A percentile compares a stretch with the other conserved stretches of the same genome.
These are phyloP conservation scores for Indri indri DNA, from an alignment of 2,113 vertebrate species.

Conservation along the genomic window DNA sequence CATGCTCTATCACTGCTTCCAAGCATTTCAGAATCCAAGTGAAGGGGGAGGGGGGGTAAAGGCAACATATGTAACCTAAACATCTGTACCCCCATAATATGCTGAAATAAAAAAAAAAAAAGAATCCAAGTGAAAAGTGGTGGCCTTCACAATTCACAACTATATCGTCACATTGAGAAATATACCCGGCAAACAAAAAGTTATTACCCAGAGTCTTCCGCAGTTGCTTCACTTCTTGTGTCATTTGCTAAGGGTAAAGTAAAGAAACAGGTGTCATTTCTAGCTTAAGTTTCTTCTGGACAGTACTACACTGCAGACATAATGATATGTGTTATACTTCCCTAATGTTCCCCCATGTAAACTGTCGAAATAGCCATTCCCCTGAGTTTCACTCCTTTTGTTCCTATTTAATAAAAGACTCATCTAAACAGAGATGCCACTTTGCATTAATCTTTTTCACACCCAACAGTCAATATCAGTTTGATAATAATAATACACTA, in stretches of 20 bases:
- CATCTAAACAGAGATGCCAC: neutral
- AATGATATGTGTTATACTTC: neutral
- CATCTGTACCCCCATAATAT: too few species aligned
- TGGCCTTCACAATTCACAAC: neutral
- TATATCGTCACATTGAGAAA: neutral
- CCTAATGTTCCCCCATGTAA: neutral
- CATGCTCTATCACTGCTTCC: neutral
- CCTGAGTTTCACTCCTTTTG: neutral
- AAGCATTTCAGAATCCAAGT: neutral
- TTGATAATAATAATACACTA: conserved; percentile 20
- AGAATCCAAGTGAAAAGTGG: too few species aligned
- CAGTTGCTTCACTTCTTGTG: neutral
- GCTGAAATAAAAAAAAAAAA: too few species aligned
- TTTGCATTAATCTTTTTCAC: neutral
- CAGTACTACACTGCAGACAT: neutral
- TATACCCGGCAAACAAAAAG: neutral
- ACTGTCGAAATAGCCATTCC: neutral
- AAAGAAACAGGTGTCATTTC: neutral
- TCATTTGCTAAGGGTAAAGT: neutral
- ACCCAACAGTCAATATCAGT: neutral
- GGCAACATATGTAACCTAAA: too few species aligned
- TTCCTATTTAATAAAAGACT: neutral
- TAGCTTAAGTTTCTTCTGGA: conserved; percentile 40
- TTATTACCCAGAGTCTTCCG: neutral
- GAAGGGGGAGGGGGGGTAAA: too few species aligned